Conservation (phyloP, 2,113 vertebrate genomes). For the Propithecus coquereli region DNA sequence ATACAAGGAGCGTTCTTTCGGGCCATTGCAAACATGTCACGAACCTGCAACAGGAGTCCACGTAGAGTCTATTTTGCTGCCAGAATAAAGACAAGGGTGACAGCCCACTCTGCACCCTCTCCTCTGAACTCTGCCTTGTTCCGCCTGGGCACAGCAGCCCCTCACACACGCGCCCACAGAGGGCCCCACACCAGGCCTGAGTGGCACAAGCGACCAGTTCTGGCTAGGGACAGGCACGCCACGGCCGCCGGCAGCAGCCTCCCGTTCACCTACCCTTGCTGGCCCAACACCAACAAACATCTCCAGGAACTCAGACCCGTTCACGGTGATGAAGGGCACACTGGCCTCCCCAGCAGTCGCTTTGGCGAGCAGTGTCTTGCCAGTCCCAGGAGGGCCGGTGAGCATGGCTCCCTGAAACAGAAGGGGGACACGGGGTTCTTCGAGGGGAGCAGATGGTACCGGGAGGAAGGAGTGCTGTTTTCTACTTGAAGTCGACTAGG, state of each 20-base stretch:
- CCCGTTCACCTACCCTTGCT: conserved; percentile 76
- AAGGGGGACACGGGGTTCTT: neutral
- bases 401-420: conserved; percentile 80
- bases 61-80: neutral
- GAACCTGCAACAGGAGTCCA: conserved; percentile 73
- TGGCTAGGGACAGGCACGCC: neutral
- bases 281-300: conserved; percentile 84
- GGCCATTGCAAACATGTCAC: conserved; percentile 83
- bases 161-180: neutral
- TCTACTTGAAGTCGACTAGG: neutral
- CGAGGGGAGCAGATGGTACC: neutral
- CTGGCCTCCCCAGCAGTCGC: conserved; percentile 82
- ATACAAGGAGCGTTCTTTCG: conserved; percentile 82
- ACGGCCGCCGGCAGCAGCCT: neutral
- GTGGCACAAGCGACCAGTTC: neutral
- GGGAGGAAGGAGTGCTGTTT: neutral
- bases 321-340: conserved; percentile 83
- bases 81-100: neutral
- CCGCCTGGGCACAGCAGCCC: neutral
- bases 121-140: neutral
- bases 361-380: conserved; percentile 82
- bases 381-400: conserved; percentile 82
- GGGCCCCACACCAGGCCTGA: neutral
- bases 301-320: conserved; percentile 82
- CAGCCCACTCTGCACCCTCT: neutral